Evolutionary conservation across 2,113 vertebrate species (phyloP).

Genomic region (Trematomus loennbergii): DNA sequence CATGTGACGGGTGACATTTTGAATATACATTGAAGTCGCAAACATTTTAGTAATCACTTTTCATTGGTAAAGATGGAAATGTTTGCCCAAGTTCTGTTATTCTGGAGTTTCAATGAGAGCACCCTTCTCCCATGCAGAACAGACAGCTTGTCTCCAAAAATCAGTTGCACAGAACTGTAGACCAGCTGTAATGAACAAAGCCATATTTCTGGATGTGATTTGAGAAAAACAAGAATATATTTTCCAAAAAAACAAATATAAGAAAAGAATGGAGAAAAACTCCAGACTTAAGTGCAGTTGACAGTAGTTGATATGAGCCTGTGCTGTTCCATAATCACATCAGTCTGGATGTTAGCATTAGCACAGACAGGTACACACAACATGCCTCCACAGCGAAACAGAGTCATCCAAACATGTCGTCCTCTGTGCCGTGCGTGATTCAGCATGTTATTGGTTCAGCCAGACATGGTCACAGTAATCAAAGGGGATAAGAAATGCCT

Average conservation of each 20-base stretch:
- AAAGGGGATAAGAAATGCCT: conserved; percentile 53
- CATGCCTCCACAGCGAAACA: background rate
- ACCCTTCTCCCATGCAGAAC: background rate
- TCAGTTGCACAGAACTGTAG: background rate
- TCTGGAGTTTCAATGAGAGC: conserved; percentile 7
- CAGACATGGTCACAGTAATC: conserved; percentile 46
- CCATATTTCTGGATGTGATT: background rate
- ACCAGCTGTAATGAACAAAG: conserved; percentile 12
- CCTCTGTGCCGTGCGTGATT: conserved; percentile 30
- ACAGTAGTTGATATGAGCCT: conserved; percentile 29
- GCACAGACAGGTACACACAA: conserved; percentile 16
- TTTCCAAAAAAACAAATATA: background rate
- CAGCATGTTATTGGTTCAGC: conserved; percentile 31
- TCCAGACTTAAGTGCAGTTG: background rate
- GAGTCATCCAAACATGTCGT: conserved; percentile 31
- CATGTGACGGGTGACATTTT: background rate
- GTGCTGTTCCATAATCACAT: conserved; percentile 20
- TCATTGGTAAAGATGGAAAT: background rate
- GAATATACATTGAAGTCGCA: background rate
- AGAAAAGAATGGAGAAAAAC: background rate
- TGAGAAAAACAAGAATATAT: background rate
- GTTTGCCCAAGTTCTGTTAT: background rate
- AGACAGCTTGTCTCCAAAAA: background rate
- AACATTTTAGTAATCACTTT: background rate
- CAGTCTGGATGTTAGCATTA: conserved; percentile 14